Conservation (phyloP, 1,140 invertebrate genomes). For the Oncopodura yosiiana region DNA sequence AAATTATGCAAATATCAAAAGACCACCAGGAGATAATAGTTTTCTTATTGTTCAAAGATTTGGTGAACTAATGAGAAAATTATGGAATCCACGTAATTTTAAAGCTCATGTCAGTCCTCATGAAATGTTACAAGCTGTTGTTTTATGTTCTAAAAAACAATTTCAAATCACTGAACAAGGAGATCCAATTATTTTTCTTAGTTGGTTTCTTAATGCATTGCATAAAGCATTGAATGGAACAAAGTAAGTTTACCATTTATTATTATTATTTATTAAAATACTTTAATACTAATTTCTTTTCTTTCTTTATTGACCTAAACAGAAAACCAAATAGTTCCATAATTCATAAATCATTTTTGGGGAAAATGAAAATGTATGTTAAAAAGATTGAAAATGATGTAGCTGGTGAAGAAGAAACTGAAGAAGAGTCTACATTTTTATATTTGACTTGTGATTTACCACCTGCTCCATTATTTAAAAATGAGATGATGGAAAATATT, state of each 20-base stretch:
- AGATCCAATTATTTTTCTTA: slow-evolving; percentile 93
- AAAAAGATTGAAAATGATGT: slow-evolving; percentile 90
- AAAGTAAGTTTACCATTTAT: slow-evolving; percentile 42
- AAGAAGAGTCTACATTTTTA: slow-evolving; percentile 82
- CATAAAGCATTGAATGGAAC: slow-evolving; percentile 80
- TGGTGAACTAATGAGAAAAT: slow-evolving; percentile 91
- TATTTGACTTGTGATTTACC: slow-evolving; percentile 95
- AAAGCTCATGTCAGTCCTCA: slow-evolving; percentile 99
- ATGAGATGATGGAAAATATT: slow-evolving; percentile 95
- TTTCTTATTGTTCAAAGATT: slow-evolving; percentile 91
- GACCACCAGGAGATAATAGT: slow-evolving; percentile 79
- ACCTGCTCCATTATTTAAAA: slow-evolving; percentile 89
- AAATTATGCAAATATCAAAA: slow-evolving; percentile 78
- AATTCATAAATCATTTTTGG: slow-evolving; percentile 90
- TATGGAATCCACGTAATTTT: slow-evolving; percentile 99
- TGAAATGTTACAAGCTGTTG: slow-evolving; percentile 99
- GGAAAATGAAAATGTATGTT: slow-evolving; percentile 88
- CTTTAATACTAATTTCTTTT: slow-evolving; percentile 4
- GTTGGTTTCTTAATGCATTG: slow-evolving; percentile 90
- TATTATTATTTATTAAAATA: not conserved
- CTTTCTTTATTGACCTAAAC: slow-evolving; percentile 36
- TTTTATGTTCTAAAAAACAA: slow-evolving; percentile 92
- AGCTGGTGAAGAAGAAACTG: slow-evolving; percentile 75
- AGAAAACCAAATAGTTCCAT: slow-evolving; percentile 72
- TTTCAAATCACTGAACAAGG: slow-evolving; percentile 99